Conservation (phyloP, 2,797 vertebrate species). For the Sebastes glaucus region DNA sequence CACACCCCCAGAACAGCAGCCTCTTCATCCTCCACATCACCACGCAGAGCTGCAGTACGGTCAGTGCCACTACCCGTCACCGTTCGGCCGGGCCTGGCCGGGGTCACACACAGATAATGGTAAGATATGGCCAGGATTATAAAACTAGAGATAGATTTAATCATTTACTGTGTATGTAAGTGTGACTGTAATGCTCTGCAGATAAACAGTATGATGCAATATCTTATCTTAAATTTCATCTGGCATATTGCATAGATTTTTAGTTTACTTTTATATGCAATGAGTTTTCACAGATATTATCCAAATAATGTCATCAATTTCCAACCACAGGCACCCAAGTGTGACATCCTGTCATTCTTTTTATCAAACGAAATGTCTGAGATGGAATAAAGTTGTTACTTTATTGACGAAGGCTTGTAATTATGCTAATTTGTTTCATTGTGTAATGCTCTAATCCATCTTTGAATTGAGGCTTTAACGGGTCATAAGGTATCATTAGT, state of each 20-base stretch:
- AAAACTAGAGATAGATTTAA: background rate
- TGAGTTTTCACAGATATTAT: background rate
- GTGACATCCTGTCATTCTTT: background rate
- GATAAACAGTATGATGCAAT: background rate
- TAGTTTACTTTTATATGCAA: background rate
- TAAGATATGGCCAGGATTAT: slow-evolving; percentile 50
- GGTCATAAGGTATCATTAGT: background rate
- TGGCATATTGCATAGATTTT: background rate
- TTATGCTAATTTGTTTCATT: background rate
- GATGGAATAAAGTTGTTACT: background rate
- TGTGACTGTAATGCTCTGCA: background rate
- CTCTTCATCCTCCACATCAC: slow-evolving; percentile 58
- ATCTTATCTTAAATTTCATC: background rate
- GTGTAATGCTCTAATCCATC: background rate
- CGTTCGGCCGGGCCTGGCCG: slow-evolving; percentile 90
- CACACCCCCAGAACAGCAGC: slow-evolving; percentile 83
- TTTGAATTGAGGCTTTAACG: background rate
- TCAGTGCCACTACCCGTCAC: slow-evolving; percentile 86
- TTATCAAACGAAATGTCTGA: background rate
- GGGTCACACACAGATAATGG: slow-evolving; percentile 90
- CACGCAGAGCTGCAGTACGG: slow-evolving; percentile 87
- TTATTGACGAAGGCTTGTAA: background rate
- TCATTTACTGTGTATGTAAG: background rate
- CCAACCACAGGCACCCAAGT: background rate
- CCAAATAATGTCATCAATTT: background rate